These are phyloP conservation scores for Pheosia tremula DNA, from an alignment of 2,888 invertebrate genomes.

Conservation along the genomic window DNA sequence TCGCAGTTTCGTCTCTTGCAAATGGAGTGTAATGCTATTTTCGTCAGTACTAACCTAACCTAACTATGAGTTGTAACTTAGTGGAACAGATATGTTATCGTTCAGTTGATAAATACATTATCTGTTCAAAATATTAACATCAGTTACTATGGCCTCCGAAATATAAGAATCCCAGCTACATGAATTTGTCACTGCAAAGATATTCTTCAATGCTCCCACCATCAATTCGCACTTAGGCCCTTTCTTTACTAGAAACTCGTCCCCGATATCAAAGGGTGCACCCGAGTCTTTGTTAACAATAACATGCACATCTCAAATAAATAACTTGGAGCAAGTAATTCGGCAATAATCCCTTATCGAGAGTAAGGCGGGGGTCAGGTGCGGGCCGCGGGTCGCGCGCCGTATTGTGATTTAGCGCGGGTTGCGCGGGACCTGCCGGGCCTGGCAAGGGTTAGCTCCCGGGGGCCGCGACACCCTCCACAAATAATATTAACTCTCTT, in stretches of 20 bases:
- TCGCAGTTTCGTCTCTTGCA: too few species aligned
- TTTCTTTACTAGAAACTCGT: background rate
- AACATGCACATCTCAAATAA: constrained; percentile 23
- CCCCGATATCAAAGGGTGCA: background rate
- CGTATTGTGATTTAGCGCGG: constrained; percentile 47
- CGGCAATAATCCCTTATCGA: constrained; percentile 54
- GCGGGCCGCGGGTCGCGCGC: constrained; percentile 20
- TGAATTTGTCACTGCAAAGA: background rate
- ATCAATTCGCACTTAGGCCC: background rate
- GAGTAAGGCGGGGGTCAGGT: constrained; percentile 52
- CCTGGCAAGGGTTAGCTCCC: constrained; percentile 40
- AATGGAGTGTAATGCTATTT: too few species aligned
- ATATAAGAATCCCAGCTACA: background rate
- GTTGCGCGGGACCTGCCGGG: constrained; percentile 38
- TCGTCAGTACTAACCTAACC: background rate
- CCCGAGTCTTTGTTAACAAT: constrained; percentile 4
- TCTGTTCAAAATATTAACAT: background rate
- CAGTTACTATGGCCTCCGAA: background rate
- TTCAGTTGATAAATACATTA: background rate
- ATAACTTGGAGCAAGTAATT: constrained; percentile 47
- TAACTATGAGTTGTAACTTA: background rate
- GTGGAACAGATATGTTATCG: background rate
- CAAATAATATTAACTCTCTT: constrained; percentile 70
- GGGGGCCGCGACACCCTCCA: constrained; percentile 41
- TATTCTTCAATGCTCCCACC: background rate